phyloP scores from a whole-genome alignment of 2,797 vertebrate species.

The Aphelocoma californica region DNA sequence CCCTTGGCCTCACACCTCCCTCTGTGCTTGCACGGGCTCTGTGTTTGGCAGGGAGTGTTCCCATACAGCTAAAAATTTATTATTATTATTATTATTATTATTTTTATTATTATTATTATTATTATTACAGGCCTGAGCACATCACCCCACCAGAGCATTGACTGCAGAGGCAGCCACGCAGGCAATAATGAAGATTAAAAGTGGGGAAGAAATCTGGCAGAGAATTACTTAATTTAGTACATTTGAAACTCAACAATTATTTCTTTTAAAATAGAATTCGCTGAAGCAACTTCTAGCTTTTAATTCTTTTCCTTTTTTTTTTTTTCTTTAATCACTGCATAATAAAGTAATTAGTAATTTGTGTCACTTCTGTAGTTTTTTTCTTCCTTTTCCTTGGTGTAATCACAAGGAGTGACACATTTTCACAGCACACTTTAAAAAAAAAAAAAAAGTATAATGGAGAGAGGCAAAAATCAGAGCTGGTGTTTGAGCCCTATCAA shows the following conservation, averaged over 20 bases:
- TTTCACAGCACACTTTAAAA: neutral
- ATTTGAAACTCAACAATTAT: constrained; percentile 74
- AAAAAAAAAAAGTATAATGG: neutral
- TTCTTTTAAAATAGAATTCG: constrained; percentile 79
- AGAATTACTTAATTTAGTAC: constrained; percentile 72
- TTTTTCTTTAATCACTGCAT: constrained; percentile 63
- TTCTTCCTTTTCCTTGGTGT: neutral
- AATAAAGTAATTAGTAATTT: constrained; percentile 80
- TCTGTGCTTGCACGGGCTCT: neutral
- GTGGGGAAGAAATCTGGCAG: constrained; percentile 37
- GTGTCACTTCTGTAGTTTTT: constrained; percentile 72
- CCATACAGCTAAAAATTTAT: neutral
- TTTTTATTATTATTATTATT: neutral
- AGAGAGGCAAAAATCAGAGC: constrained; percentile 1
- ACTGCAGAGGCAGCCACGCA: constrained; percentile 37
- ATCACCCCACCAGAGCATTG: constrained; percentile 16
- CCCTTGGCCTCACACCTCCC: neutral
- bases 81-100: no score
- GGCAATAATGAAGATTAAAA: constrained; percentile 61
- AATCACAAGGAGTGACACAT: constrained; percentile 64
- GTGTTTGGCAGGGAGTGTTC: neutral
- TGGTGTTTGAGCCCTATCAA: constrained; percentile 8
- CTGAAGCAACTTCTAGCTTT: constrained; percentile 75
- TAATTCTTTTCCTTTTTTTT: constrained; percentile 11
- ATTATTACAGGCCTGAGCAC: neutral